Evolutionary conservation across 2,113 vertebrate species (phyloP).

Genomic region (Dinomys branickii): DNA sequence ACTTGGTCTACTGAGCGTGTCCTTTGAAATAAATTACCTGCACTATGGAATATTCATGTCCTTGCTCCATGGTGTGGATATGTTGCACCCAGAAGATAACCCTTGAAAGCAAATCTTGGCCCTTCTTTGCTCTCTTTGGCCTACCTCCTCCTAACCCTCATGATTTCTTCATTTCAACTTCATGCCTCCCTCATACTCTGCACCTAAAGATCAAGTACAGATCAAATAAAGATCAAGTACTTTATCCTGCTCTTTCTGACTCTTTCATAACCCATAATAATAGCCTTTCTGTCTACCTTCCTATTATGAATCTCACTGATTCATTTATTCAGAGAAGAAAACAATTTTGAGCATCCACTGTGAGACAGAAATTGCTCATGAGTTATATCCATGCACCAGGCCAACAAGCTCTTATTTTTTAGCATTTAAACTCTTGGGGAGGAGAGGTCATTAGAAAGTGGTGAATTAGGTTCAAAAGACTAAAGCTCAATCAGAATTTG

Average conservation of each 20-base stretch:
- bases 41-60: neutral
- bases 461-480: neutral
- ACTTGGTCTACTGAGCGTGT: neutral
- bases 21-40: neutral
- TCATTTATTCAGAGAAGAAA: constrained; percentile 2
- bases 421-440: neutral
- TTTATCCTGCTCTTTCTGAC: neutral
- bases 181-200: neutral
- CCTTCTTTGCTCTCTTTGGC: neutral
- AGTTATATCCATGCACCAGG: neutral
- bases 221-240: neutral
- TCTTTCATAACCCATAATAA: neutral
- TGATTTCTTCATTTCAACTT: neutral
- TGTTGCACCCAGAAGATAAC: neutral
- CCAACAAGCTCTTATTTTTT: neutral
- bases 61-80: neutral
- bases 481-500: neutral
- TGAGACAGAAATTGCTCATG: neutral
- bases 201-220: neutral
- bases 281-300: neutral
- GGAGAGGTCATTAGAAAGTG: neutral
- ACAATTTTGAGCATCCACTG: neutral
- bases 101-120: neutral
- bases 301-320: neutral
- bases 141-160: neutral